These are phyloP conservation scores for Chydorus sphaericus DNA, from an alignment of 2,888 invertebrate genomes.

Conservation along the genomic window DNA sequence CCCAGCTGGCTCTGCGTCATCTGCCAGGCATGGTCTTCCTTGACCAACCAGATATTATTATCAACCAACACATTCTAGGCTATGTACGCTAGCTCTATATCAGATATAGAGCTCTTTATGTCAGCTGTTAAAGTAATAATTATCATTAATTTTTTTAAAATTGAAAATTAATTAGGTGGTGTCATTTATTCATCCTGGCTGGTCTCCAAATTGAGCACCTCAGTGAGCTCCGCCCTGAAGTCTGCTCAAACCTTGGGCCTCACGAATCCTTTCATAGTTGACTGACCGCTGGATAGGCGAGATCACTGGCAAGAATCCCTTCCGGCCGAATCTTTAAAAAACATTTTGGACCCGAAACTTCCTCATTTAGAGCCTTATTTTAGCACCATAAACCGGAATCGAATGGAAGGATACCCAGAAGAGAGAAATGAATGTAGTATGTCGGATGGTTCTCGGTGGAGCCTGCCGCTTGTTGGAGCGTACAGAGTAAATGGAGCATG, in stretches of 20 bases:
- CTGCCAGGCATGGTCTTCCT: too few species aligned
- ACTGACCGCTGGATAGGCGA: neutral
- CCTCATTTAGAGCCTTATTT: constrained; percentile 4
- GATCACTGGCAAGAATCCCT: neutral
- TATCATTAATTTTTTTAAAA: neutral
- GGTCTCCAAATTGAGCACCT: neutral
- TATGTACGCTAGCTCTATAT: too few species aligned
- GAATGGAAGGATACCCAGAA: neutral
- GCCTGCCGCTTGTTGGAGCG: constrained; percentile 25
- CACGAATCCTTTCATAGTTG: neutral
- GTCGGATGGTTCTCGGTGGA: neutral
- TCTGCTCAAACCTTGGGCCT: neutral
- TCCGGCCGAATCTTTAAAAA: neutral
- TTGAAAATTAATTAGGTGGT: neutral
- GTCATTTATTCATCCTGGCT: neutral
- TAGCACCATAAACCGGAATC: neutral
- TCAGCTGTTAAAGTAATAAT: neutral
- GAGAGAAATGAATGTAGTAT: neutral
- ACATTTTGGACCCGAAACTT: neutral
- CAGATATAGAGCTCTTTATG: neutral
- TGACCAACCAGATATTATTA: too few species aligned
- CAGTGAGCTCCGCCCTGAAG: neutral
- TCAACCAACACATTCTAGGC: too few species aligned
- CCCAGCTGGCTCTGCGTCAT: too few species aligned
- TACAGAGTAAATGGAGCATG: constrained; percentile 32